Evolutionary conservation across 2,113 vertebrate species (phyloP).

Genomic region (Laticauda laticaudata): DNA sequence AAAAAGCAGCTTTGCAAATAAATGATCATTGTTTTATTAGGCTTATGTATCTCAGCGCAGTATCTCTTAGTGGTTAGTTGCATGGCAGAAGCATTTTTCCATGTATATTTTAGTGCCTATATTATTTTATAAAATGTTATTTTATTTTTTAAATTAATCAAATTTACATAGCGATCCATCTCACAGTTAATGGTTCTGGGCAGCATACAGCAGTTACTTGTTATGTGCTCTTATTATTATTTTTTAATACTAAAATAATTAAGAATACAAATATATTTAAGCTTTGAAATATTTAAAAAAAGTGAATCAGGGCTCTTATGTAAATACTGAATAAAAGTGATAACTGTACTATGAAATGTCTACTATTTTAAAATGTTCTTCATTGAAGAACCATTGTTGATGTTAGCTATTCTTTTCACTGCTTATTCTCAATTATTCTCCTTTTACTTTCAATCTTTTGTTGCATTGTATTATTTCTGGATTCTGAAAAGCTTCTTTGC

Average conservation of each 20-base stretch:
- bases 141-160: background rate
- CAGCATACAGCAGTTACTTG: background rate
- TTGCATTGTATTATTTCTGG: slow-evolving; percentile 31
- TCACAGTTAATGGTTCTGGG: background rate
- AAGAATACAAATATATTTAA: background rate
- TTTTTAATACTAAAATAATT: background rate
- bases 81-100: background rate
- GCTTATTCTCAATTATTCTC: background rate
- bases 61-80: background rate
- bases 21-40: background rate
- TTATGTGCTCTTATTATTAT: background rate
- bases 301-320: background rate
- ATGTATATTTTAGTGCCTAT: background rate
- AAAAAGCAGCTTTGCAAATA: background rate
- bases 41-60: no score
- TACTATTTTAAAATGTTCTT: background rate
- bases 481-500: slow-evolving; percentile 39
- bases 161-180: background rate
- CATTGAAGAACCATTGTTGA: background rate
- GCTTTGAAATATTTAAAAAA: background rate
- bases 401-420: background rate
- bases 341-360: background rate
- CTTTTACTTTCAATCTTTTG: slow-evolving; percentile 27
- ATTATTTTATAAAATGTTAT: background rate
- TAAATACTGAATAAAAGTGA: background rate